Base-by-base conservation (phyloP, 37 sponge, comb jelly and placozoan genomes). In the Hormiphora californensis region DNA sequence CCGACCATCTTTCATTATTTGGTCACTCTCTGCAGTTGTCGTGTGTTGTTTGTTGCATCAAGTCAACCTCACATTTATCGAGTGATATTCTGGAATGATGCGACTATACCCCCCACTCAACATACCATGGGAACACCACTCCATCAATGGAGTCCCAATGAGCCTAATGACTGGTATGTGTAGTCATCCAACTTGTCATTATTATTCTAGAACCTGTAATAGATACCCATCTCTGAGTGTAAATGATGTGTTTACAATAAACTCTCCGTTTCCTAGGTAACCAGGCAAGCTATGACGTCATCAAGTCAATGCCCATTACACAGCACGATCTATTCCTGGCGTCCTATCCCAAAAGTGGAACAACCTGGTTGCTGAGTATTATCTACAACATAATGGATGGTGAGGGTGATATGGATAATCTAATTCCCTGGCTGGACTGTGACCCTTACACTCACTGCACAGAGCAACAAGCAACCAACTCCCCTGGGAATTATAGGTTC, bases 271-370 rank as follows among this genome's bases (percentile, higher is more conserved):
- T n/a, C n/a, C 25, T 46, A 73, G 81, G 81, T 11, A 73, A 33
- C 25, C 17, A n/a, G 5, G 3, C 12, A 33, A 43, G 46, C 32
- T 73, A 73, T 36, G 38, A 41, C 23, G 1, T 73, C 28, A 73
- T 73, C 25, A 73, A 73, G 35, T 43, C 40, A 23, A 21, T 73
- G 81, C 28, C 17, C 36, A 39, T 36, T 32, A 28, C 43, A n/a
- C 3, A 73, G 1, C 11, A 41, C 5, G 81, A 73, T n/a, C 40
- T 46, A 21, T 73, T 73, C 35, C 25, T 73, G 35, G 81, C 44
- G 43, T 73, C 81, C 23, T 73, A 43, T 41, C 81, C 81, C 12
- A 73, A 73, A 73, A 73, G 81, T 73, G 81, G 81, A 0, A 73
- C 81, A 43, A 73, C 81, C 21, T 73, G 81, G 81, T 17, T 73